Conservation (phyloP, 2,113 vertebrate genomes). For the Rhabdornis inornatus region DNA sequence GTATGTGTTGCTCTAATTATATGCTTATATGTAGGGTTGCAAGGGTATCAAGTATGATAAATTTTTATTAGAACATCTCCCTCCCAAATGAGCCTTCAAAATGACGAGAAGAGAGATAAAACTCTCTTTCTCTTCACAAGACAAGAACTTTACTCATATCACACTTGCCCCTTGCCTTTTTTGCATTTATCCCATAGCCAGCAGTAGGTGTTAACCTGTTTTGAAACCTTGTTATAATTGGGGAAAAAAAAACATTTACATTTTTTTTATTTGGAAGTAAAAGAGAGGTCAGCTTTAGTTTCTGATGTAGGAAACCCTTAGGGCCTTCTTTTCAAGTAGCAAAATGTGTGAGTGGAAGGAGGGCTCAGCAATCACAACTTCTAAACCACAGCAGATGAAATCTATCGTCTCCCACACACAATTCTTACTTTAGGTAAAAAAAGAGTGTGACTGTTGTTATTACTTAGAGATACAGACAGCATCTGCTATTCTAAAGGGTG, state of each 20-base stretch:
- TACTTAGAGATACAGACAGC: neutral
- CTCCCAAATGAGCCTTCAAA: neutral
- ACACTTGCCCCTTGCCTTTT: neutral
- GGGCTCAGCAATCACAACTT: neutral
- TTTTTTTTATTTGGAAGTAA: neutral
- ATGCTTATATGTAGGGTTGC: rapidly evolving
- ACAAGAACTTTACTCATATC: neutral
- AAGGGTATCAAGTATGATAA: neutral
- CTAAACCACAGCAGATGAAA: neutral
- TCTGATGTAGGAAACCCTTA: neutral
- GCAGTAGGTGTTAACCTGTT: neutral
- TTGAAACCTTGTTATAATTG: neutral
- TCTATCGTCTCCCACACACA: neutral
- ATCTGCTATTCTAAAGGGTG: neutral
- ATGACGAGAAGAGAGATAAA: neutral
- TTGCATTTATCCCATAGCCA: neutral
- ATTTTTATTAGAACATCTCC: neutral
- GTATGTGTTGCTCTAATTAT: neutral
- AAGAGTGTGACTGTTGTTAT: neutral
- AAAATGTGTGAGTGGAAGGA: neutral
- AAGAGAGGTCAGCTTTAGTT: neutral
- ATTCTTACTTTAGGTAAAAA: neutral
- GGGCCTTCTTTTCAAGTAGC: neutral
- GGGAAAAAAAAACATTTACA: neutral
- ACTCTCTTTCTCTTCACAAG: neutral